Evolutionary conservation across 1,140 invertebrate species (phyloP).

Genomic region (Ooceraea biroi): DNA sequence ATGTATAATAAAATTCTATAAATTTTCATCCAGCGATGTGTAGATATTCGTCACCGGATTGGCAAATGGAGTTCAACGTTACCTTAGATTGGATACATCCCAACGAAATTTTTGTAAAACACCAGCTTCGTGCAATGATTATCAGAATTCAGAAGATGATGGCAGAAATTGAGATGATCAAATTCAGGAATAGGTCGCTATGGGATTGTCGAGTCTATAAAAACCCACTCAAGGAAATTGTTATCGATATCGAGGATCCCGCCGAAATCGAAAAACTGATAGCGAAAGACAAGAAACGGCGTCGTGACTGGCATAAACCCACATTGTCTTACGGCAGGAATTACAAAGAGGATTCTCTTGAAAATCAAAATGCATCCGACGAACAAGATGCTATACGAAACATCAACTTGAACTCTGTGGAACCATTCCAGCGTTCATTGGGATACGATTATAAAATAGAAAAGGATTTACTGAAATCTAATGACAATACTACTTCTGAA

Average conservation of each 20-base stretch:
- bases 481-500: not conserved
- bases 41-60: not conserved
- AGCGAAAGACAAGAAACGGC: slow-evolving; percentile 36
- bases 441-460: not conserved
- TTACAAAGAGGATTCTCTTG: slow-evolving; percentile 23
- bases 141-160: slow-evolving; percentile 5
- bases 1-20: not conserved
- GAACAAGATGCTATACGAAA: not conserved
- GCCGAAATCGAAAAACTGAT: slow-evolving; percentile 36
- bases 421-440: not conserved
- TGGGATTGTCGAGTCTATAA: slow-evolving; percentile 18
- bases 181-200: slow-evolving; percentile 55
- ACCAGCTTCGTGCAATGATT: not conserved
- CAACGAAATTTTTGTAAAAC: slow-evolving; percentile 1
- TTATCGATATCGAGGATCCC: slow-evolving; percentile 44
- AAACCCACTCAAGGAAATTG: slow-evolving; percentile 59
- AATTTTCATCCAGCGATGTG: not conserved
- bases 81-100: not conserved
- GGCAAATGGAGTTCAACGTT: not conserved
- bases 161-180: slow-evolving; percentile 26
- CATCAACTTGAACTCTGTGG: not conserved
- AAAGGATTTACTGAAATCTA: not conserved
- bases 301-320: slow-evolving; percentile 15
- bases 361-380: slow-evolving; percentile 26
- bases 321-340: not conserved